Evolutionary conservation across 2,888 invertebrate species (phyloP), one percentile per base, ranked within the genome.

Genomic region (Venusia cambrica): DNA sequence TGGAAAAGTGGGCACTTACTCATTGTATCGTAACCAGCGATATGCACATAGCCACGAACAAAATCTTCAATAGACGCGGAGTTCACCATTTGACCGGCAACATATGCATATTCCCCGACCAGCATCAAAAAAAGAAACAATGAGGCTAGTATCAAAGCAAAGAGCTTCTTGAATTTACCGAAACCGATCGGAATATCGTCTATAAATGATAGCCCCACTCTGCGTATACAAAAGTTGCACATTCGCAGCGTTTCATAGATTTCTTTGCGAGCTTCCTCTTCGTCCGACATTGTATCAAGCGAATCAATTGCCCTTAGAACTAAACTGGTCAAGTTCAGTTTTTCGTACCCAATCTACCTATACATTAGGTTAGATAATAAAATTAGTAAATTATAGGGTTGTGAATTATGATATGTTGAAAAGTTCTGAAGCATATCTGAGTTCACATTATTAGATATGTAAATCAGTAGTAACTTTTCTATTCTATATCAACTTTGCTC

Each of bases 11-110:
- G n/a, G n/a, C n/a, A 67, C 71, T 69, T 46, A 80, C 80, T 76
- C 68, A 78, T 72, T 4, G 59, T 59, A 26, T 70, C 80, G 24
- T 80, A 80, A 9, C 78, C 79, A 12, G 72, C 67, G 33, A 77
- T 71, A 38, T 80, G 79, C 39, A 80, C 53, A 32, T 61, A 58
- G 20, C 73, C 63, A 1, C 68, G 62, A 6, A 78, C 61, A 27
- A 77, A 67, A 19, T 72, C 72, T 18, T 66, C 75, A 2, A 80
- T 57, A 1, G 70, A 66, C 0, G 66, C 57, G 0, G 63, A 58
- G 4, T 58, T 53, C 1, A 62, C 25, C 33, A 71, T 48, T 32
- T 74, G 57, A 0, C 53, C 51, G 2, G 51, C 48, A n/a, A 73
- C 63, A 31, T 63, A 72, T 1, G 59, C 58, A 5, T 75, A 49